These are phyloP conservation scores for Platycheirus rosarum DNA, from an alignment of 2,888 invertebrate genomes.

Conservation along the genomic window DNA sequence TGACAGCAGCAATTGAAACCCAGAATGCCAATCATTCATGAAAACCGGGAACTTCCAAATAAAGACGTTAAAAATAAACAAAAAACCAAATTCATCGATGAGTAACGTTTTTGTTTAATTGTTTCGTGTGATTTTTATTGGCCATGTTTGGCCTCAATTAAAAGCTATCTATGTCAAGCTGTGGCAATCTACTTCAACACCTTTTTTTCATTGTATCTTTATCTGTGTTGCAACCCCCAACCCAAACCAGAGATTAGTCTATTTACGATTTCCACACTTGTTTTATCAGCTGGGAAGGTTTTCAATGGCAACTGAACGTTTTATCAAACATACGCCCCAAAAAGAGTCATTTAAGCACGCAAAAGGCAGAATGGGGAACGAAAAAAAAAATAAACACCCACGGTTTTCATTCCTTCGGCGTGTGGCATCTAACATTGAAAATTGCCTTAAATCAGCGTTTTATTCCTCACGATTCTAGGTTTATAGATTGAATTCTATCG, in stretches of 20 bases:
- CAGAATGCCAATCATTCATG: conserved; percentile 46
- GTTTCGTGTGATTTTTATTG: conserved; percentile 5
- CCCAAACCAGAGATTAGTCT: conserved; percentile 29
- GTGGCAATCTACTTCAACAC: conserved; percentile 22
- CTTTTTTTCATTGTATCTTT: background rate
- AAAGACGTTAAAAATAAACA: conserved; percentile 18
- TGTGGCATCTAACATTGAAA: background rate
- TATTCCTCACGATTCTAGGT: conserved; percentile 35
- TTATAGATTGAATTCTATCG: background rate
- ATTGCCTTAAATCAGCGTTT: conserved; percentile 15
- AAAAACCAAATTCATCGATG: conserved; percentile 28
- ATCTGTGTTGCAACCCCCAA: conserved; percentile 32
- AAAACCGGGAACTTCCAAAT: conserved; percentile 41
- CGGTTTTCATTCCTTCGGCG: conserved; percentile 1
- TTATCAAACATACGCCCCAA: conserved; percentile 28
- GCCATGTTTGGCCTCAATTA: conserved; percentile 52
- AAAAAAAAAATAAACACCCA: conserved; percentile 28
- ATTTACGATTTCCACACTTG: conserved; percentile 1
- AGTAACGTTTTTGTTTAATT: conserved; percentile 34
- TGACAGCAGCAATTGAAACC: background rate
- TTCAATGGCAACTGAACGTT: conserved; percentile 28
- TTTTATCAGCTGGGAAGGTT: conserved; percentile 43
- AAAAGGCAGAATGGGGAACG: background rate
- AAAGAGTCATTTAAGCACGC: background rate
- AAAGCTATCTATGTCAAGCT: conserved; percentile 54